Percentiles rank a stretch among this genome's conserved stretches.
Conservation (phyloP, 2,888 invertebrate species). For the Harpalus rufipes region DNA sequence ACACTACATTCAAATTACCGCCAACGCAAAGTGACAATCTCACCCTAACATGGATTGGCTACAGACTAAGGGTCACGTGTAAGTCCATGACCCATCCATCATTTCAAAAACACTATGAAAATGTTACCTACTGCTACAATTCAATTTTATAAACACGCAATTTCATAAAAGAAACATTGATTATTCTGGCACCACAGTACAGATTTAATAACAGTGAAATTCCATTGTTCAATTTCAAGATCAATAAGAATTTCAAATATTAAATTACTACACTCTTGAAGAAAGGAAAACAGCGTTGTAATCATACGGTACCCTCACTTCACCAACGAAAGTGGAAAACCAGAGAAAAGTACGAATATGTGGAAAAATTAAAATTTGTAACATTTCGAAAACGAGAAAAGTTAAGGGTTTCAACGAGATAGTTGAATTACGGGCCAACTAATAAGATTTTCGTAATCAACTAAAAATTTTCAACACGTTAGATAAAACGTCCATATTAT, state of each 20-base stretch:
- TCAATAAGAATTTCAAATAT: background rate
- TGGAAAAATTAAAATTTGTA: background rate
- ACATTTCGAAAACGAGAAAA: background rate
- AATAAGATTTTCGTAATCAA: background rate
- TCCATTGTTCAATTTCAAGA: background rate
- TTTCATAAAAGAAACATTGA: background rate
- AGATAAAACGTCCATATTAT: too few relatives aligned
- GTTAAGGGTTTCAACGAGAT: background rate
- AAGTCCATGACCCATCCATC: too few relatives aligned
- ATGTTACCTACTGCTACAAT: background rate
- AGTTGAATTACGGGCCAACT: background rate
- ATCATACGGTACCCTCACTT: background rate
- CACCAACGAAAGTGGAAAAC: background rate
- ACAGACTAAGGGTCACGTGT: too few relatives aligned
- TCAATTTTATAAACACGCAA: background rate
- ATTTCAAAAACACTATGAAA: too few relatives aligned
- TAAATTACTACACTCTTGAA: background rate
- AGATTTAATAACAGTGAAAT: constrained; percentile 3
- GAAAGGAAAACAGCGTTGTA: too few relatives aligned
- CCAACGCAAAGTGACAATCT: too few relatives aligned
- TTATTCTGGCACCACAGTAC: background rate
- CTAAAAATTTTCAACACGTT: too few relatives aligned
- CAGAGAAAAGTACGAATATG: background rate
- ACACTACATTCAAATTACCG: too few relatives aligned
- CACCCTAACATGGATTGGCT: too few relatives aligned